phyloP scores from a whole-genome alignment of 1,140 invertebrate species.

The Zophobas morio region DNA sequence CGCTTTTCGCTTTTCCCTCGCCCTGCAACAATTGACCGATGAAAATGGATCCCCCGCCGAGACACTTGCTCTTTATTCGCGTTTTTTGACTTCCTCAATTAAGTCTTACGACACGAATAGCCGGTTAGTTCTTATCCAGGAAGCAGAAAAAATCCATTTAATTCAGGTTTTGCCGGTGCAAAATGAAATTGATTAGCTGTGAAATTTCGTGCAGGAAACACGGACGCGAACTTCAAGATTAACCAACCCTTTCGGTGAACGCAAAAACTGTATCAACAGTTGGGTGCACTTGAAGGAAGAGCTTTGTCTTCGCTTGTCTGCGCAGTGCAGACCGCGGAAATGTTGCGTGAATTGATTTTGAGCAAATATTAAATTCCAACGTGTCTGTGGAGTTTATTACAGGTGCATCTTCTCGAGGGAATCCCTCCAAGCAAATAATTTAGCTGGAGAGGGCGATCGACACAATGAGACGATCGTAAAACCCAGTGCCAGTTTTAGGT shows the following conservation, averaged over 20 bases:
- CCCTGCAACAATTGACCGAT: background rate
- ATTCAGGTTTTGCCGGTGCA: background rate
- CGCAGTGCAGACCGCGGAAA: conserved; percentile 38
- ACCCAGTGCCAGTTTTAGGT: conserved; percentile 13
- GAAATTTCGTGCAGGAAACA: background rate
- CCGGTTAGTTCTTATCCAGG: conserved; percentile 5
- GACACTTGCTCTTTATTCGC: background rate
- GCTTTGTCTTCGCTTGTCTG: conserved; percentile 44
- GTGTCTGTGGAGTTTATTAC: conserved; percentile 33
- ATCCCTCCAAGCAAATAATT: conserved; percentile 37
- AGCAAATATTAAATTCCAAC: conserved; percentile 38
- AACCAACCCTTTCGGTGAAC: conserved; percentile 14
- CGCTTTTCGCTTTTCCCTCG: background rate
- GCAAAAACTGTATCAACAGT: conserved; percentile 37
- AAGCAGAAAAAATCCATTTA: conserved; percentile 10
- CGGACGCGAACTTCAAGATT: conserved; percentile 20
- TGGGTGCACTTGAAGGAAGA: conserved; percentile 25
- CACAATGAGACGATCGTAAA: conserved; percentile 14
- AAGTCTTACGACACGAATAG: conserved; percentile 2
- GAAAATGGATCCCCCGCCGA: background rate
- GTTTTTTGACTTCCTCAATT: conserved; percentile 36
- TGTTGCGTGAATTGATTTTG: conserved; percentile 39
- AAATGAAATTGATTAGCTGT: conserved; percentile 31
- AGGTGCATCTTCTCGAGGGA: conserved; percentile 28
- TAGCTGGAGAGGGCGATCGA: conserved; percentile 8